phyloP scores from a whole-genome alignment of 1,140 invertebrate genomes.

The Panonychus citri region DNA sequence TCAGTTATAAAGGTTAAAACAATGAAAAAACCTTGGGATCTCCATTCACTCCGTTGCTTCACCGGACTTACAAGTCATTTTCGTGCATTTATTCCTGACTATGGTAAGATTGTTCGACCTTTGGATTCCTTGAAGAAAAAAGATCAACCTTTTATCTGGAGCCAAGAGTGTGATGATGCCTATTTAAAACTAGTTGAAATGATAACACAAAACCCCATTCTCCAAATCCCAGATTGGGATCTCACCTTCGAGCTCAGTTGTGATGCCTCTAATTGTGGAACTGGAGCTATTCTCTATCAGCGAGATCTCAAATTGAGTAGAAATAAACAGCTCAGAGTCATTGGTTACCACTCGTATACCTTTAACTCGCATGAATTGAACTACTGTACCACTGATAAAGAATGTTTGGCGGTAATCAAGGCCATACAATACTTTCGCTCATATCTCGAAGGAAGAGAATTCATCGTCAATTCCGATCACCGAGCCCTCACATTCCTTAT shows the following conservation, averaged over 20 bases:
- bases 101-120: constrained; percentile 17
- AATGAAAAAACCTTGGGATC: neutral
- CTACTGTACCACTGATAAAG: constrained; percentile 24
- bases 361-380: constrained; percentile 19
- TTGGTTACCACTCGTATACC: constrained; percentile 19
- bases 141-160: neutral
- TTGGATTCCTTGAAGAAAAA: neutral
- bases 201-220: neutral
- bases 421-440: constrained; percentile 22
- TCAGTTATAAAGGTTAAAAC: neutral
- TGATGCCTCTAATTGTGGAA: constrained; percentile 9
- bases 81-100: constrained; percentile 15
- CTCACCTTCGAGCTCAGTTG: constrained; percentile 8
- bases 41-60: neutral
- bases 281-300: constrained; percentile 11
- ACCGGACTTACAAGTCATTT: constrained; percentile 1
- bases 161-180: neutral
- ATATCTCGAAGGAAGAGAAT: neutral
- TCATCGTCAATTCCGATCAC: neutral
- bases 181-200: neutral
- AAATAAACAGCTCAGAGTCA: constrained; percentile 8
- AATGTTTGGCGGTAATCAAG: constrained; percentile 22
- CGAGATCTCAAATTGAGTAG: neutral
- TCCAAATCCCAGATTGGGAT: constrained; percentile 4
- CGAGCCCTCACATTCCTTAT: neutral